These are phyloP conservation scores for Carassius gibelio DNA, from an alignment of 2,113 vertebrate genomes.

Conservation along the genomic window DNA sequence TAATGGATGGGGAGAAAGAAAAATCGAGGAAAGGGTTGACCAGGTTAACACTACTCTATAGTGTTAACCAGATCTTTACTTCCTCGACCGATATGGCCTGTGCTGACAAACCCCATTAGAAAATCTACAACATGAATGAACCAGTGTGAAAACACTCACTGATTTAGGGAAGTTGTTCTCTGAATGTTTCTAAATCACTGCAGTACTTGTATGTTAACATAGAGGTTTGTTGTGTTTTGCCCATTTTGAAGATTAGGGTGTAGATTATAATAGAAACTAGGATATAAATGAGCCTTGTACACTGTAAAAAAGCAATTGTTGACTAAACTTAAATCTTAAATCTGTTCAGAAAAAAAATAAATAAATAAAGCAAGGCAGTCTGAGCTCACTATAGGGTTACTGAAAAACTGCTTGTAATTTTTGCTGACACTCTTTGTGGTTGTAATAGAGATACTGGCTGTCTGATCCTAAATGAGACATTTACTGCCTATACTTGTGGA, in stretches of 20 bases:
- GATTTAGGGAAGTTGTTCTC: conserved; percentile 4
- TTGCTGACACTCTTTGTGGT: conserved; percentile 61
- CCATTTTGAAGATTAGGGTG: too few relatives aligned
- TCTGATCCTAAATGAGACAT: conserved; percentile 46
- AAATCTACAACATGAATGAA: conserved; percentile 6
- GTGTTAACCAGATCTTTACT: conserved; percentile 12
- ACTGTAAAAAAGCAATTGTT: too few relatives aligned
- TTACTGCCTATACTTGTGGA: background rate
- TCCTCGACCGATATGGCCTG: conserved; percentile 4
- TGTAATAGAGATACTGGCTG: conserved; percentile 54
- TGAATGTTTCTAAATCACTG: background rate
- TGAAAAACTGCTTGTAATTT: conserved; percentile 65
- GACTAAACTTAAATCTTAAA: too few relatives aligned
- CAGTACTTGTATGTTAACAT: background rate
- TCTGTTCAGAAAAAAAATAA: background rate
- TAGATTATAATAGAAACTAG: too few relatives aligned
- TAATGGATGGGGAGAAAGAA: conserved; percentile 34
- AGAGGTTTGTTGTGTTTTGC: too few relatives aligned
- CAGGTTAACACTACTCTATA: conserved; percentile 42
- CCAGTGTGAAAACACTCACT: background rate
- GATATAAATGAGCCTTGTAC: too few relatives aligned
- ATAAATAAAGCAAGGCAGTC: conserved; percentile 52
- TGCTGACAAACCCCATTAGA: background rate
- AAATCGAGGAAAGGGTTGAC: conserved; percentile 30
- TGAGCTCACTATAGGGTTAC: conserved; percentile 62